Percentiles rank a stretch among this genome's conserved stretches.
Evolutionary conservation across 2,888 invertebrate species (phyloP).

Genomic region (Euzophera pinguis): DNA sequence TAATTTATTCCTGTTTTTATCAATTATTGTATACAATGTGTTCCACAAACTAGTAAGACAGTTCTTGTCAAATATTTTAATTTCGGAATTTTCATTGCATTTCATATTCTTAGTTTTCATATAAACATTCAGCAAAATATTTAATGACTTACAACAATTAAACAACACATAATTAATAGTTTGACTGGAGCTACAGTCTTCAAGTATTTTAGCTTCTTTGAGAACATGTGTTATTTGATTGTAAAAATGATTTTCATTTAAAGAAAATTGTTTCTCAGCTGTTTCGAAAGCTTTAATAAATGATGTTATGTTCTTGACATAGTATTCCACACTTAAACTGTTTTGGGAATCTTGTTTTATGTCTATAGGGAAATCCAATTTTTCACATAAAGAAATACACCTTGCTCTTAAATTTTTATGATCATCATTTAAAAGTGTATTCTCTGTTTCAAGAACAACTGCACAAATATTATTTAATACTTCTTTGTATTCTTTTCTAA

Average conservation of each 20-base stretch:
- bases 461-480: conserved; percentile 43
- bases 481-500: conserved; percentile 30
- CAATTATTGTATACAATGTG: conserved; percentile 38
- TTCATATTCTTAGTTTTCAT: conserved; percentile 24
- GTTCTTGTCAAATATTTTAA: conserved; percentile 29
- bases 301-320: conserved; percentile 39
- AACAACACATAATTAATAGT: conserved; percentile 37
- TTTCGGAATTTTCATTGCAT: conserved; percentile 11
- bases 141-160: conserved; percentile 42
- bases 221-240: too few relatives aligned
- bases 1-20: conserved; percentile 34
- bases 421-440: conserved; percentile 34
- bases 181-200: too few relatives aligned
- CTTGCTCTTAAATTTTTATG: conserved; percentile 40
- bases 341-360: conserved; percentile 42
- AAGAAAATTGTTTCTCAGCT: conserved; percentile 8
- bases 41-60: conserved; percentile 33
- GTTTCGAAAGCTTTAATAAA: conserved; percentile 29
- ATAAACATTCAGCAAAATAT: conserved; percentile 43
- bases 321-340: conserved; percentile 41
- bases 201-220: too few relatives aligned
- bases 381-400: conserved; percentile 47
- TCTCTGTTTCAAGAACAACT: conserved; percentile 33
- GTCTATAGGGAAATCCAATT: conserved; percentile 40
- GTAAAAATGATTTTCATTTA: too few relatives aligned